Base-by-base conservation (phyloP, 2,888 invertebrate genomes). In the Ennomos fuscantarius region DNA sequence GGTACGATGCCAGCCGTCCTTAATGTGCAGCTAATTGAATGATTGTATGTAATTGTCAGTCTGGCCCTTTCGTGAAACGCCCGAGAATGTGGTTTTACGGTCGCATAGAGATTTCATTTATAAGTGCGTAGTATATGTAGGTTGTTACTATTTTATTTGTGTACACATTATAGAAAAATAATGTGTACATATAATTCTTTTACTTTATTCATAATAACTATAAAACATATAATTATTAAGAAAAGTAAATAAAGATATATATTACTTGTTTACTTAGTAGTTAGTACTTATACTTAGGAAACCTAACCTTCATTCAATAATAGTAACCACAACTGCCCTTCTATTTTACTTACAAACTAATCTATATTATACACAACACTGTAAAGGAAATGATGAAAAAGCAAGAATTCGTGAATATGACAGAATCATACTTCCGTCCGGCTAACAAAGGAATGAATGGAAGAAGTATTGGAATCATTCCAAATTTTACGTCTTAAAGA, bases 41-140 rank as follows among this genome's bases (percentile, higher is more conserved):
- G 81, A 87, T 86, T 87, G 79, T 63, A 67, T 74, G 73, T 86
- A 86, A 86, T 87, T 85, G 78, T 60, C 48, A 42, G 69, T 59
- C 69, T 67, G 70, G 79, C 65, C 77, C 75, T 81, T 83, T 79
- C 68, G 71, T 76, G 63, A 69, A 76, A 78, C 63, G 71, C 62
- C 78, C 60, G 72, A 76, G 78, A 78, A 76, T 81, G 82, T 73
- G 83, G 84, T 84, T 76, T 76, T 77, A 82, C 87, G 72, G 80
- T 61, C 67, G 70, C 77, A 72, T 67, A 60, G 15, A 9, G 34
- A 37, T 46, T 47, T 45, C 36, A 36, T 13, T 37, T 8, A 1
- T 31, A n/a, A 9, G 5, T 11, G 10, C n/a, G n/a, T n/a, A n/a
- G n/a, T n/a, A n/a, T n/a, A n/a, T n/a, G n/a, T n/a, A n/a, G n/a